Conservation (phyloP, 1,140 invertebrate genomes). For the Drosophila quadrilineata region DNA sequence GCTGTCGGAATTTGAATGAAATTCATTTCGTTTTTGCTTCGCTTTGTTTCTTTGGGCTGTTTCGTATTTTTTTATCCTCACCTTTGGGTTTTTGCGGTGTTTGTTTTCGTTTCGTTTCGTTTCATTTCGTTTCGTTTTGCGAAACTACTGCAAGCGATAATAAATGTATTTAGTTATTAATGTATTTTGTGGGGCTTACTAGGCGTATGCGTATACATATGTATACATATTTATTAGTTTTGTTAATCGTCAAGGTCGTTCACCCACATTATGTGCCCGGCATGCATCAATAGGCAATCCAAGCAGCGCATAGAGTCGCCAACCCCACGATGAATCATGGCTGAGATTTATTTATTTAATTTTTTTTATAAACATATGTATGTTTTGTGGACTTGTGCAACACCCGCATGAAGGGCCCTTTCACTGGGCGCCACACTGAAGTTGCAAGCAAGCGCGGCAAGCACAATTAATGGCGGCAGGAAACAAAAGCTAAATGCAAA, state of each 20-base stretch:
- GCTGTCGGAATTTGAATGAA: slow-evolving; percentile 33
- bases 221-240: slow-evolving; percentile 63
- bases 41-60: slow-evolving; percentile 10
- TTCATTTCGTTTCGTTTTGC: too few relatives aligned
- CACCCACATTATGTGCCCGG: slow-evolving; percentile 63
- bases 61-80: slow-evolving; percentile 9
- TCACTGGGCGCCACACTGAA: slow-evolving; percentile 8
- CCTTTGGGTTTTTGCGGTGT: slow-evolving; percentile 47
- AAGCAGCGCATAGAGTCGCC: background rate
- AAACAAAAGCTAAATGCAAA: slow-evolving; percentile 5
- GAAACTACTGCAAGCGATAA: slow-evolving; percentile 57
- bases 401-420: slow-evolving; percentile 35
- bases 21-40: slow-evolving; percentile 2
- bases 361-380: too few relatives aligned
- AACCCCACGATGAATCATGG: slow-evolving; percentile 14
- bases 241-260: slow-evolving; percentile 67
- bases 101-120: too few relatives aligned
- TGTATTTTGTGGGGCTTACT: slow-evolving; percentile 43
- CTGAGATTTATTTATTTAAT: background rate
- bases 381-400: slow-evolving; percentile 21
- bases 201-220: too few relatives aligned
- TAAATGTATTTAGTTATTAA: slow-evolving; percentile 15
- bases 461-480: slow-evolving; percentile 27
- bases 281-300: slow-evolving; percentile 21
- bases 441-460: background rate